A percentile compares a stretch with the other conserved stretches of the same genome.
Evolutionary conservation across 2,113 vertebrate species (phyloP).

Genomic region (Paramisgurnus dabryanus): DNA sequence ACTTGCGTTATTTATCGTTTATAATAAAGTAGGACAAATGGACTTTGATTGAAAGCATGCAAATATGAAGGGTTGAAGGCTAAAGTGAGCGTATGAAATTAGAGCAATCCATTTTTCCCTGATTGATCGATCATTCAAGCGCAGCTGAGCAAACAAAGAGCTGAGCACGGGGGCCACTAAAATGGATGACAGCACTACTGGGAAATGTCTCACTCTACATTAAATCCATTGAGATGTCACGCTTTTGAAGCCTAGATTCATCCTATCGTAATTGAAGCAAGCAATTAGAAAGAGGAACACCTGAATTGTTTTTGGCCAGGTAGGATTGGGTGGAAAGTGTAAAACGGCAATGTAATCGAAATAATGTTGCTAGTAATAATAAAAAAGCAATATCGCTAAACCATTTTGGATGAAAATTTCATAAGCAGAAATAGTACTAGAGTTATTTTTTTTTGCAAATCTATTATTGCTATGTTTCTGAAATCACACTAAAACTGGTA

Average conservation of each 20-base stretch:
- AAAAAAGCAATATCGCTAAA: too few relatives aligned
- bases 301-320: neutral
- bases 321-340: too few relatives aligned
- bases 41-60: conserved; percentile 25
- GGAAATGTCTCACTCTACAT: conserved; percentile 39
- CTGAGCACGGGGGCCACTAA: conserved; percentile 33
- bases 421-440: too few relatives aligned
- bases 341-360: too few relatives aligned
- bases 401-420: too few relatives aligned
- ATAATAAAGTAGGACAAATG: conserved; percentile 4
- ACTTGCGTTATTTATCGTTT: neutral
- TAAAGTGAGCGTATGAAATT: conserved; percentile 25
- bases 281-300: neutral
- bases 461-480: too few relatives aligned
- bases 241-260: neutral
- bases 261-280: neutral
- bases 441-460: too few relatives aligned
- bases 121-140: conserved; percentile 43
- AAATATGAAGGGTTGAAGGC: conserved; percentile 24
- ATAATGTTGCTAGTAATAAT: too few relatives aligned
- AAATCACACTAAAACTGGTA: too few relatives aligned
- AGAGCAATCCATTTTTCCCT: conserved; percentile 40
- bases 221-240: neutral
- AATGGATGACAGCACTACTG: conserved; percentile 40
- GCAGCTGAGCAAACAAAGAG: conserved; percentile 42